Base-by-base conservation (phyloP, 1,140 invertebrate genomes). In the Tetramorium alpestre region DNA sequence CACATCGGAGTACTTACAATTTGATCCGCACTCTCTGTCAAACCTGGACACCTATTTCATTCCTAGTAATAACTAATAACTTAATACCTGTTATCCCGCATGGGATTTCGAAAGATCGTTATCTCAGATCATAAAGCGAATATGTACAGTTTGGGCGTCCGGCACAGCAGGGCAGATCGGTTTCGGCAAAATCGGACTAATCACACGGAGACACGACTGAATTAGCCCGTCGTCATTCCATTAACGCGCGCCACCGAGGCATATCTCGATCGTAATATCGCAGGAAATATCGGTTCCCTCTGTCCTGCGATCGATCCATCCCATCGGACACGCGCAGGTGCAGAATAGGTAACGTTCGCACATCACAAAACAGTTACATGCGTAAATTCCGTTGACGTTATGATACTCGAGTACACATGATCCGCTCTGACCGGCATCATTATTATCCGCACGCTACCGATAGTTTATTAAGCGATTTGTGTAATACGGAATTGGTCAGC, bases 261-360 rank as follows among this genome's bases (percentile, higher is more conserved):
- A 28, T 84, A 84, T 75, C 69, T 84, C 80, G 80, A 84, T 84
- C 69, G 80, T 72, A 49, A 73, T 60, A 84, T 84, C 69, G 69
- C 56, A 60, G 80, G 80, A 73, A 84, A 84, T 84, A 84, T 75
- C 69, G 25, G 54, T 38, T 69, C 33, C 65, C 78, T 62, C 56
- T 73, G 16, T 60, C 25, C 80, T 33, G 18, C 67, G 41, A 84
- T 84, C 69, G 69, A 84, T 84, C 41, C 54, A 60, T 33, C 41
- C 51, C 76, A 51, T 28, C 22, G 49, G 65, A 72, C 38, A 82
- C 67, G 67, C 80, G 67, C 78, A 73, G 67, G 67, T 82, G 51
- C 65, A 25, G 65, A 72, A 69, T 65, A 76, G 38, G 73, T 77
- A 77, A 33, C 51, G 44, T 49, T 44, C 49, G 65, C 58, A 62